A percentile compares a stretch with the other conserved stretches of the same genome.
phyloP scores from a whole-genome alignment of 2,888 invertebrate genomes.

The Drosophila subquinaria region DNA sequence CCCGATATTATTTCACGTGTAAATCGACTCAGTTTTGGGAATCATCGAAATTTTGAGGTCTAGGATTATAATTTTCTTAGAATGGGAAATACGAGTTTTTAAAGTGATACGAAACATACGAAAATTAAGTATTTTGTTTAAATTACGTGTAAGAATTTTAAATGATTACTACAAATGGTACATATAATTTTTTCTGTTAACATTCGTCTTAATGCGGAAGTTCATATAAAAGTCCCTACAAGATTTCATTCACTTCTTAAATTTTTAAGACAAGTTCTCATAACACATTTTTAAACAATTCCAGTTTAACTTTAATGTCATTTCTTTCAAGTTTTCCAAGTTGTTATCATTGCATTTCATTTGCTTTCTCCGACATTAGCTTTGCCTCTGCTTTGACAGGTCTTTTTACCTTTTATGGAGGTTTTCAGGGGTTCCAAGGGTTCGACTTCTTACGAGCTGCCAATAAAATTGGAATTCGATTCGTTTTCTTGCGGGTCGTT shows the following conservation, averaged over 20 bases:
- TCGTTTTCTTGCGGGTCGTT: slow-evolving; percentile 36
- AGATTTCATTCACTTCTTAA: neutral
- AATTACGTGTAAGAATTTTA: too few relatives aligned
- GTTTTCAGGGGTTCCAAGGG: neutral
- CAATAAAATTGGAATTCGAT: slow-evolving; percentile 64
- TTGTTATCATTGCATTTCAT: slow-evolving; percentile 47
- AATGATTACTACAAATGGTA: too few relatives aligned
- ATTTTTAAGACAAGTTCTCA: neutral
- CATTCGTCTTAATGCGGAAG: neutral
- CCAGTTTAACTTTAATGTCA: neutral
- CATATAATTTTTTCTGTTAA: too few relatives aligned
- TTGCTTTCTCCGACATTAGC: slow-evolving; percentile 16
- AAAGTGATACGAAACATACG: too few relatives aligned
- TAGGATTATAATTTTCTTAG: too few relatives aligned
- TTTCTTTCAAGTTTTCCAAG: neutral
- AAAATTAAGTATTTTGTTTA: too few relatives aligned
- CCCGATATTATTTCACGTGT: too few relatives aligned
- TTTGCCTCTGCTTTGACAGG: neutral
- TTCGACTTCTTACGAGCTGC: slow-evolving; percentile 38
- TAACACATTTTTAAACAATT: neutral
- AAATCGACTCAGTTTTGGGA: too few relatives aligned
- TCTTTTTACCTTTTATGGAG: slow-evolving; percentile 19
- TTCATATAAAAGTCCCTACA: neutral
- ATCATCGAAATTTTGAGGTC: too few relatives aligned
- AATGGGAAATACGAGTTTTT: too few relatives aligned